These are phyloP conservation scores for Mohoua ochrocephala DNA, from an alignment of 2,113 vertebrate genomes.

Conservation along the genomic window DNA sequence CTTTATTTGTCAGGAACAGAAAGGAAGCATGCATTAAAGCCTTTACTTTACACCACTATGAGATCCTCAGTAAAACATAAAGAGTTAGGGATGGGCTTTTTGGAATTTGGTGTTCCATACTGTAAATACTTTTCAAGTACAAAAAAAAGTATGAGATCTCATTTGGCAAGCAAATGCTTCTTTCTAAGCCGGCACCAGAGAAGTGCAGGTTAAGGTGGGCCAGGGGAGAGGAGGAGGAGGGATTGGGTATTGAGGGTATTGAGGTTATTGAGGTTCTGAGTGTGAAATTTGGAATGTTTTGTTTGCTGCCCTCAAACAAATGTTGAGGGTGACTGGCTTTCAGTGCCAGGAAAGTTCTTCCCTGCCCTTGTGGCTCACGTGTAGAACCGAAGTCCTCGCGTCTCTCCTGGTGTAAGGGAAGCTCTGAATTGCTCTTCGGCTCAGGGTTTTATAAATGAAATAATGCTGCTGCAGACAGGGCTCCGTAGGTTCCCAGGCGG, in stretches of 20 bases:
- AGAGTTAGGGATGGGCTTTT: background rate
- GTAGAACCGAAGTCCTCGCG: accelerated
- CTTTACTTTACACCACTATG: background rate
- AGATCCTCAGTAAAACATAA: background rate
- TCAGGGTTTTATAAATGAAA: no score
- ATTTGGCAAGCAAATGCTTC: background rate
- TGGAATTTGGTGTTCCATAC: background rate
- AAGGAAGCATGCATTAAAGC: background rate
- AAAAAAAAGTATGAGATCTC: background rate
- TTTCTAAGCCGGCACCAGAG: background rate
- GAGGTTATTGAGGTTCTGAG: background rate
- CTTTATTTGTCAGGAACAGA: background rate
- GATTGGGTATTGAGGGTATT: background rate
- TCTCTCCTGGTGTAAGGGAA: background rate
- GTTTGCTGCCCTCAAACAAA: background rate
- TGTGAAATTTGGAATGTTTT: background rate
- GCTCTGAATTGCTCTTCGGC: background rate
- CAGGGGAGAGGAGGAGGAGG: background rate
- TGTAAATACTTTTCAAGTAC: background rate
- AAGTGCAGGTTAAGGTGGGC: background rate
- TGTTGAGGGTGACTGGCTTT: background rate
- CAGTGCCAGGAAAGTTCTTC: background rate
- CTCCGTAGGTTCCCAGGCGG: background rate
- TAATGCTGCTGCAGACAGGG: background rate
- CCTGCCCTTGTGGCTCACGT: accelerated